Evolutionary conservation across 2,113 vertebrate species (phyloP).

Genomic region (Herpailurus yagouaroundi): DNA sequence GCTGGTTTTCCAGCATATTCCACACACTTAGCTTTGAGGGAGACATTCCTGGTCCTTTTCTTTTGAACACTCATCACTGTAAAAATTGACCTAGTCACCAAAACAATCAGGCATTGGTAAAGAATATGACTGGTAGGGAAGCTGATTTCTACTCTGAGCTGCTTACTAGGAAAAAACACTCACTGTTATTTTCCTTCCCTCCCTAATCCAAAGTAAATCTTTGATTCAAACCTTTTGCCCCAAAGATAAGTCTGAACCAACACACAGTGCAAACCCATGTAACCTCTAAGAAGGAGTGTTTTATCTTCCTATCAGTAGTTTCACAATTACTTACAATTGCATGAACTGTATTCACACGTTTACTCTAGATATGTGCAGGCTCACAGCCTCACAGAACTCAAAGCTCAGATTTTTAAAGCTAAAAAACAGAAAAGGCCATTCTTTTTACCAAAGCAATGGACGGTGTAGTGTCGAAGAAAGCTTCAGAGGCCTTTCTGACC

Average conservation of each 20-base stretch:
- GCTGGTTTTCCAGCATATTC: background rate
- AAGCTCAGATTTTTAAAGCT: background rate
- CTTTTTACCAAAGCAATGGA: background rate
- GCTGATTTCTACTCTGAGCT: background rate
- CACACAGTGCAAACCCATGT: background rate
- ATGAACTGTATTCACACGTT: background rate
- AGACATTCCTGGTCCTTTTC: background rate
- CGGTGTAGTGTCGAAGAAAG: background rate
- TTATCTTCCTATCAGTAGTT: background rate
- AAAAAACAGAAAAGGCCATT: background rate
- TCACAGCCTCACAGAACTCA: background rate
- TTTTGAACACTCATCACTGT: background rate
- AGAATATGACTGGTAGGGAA: background rate
- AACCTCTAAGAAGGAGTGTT: background rate
- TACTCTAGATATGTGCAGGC: background rate
- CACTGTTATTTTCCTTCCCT: background rate
- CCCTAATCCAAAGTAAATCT: constrained; percentile 33
- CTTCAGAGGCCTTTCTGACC: background rate
- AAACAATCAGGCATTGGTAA: background rate
- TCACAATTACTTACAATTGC: background rate
- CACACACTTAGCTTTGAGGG: background rate
- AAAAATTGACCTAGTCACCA: background rate
- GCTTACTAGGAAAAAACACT: background rate
- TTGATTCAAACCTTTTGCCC: background rate
- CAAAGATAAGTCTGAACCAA: background rate